Evolutionary conservation across 2,888 invertebrate species (phyloP), one percentile per base, ranked within the genome.

Genomic region (Drosophila aldrichi): DNA sequence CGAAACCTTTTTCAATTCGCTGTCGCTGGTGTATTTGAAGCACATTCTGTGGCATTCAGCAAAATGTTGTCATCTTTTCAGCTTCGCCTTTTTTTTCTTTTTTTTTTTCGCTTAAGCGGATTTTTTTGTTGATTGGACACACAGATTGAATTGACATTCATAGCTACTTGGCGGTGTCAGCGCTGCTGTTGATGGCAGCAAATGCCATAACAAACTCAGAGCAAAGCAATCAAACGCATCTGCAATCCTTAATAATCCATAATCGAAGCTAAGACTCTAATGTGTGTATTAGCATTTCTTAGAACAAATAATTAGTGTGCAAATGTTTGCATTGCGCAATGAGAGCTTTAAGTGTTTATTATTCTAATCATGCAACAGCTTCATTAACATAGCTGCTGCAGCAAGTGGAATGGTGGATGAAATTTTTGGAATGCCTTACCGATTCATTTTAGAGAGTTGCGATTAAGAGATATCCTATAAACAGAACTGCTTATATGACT

Each of bases 71-170:
- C 79, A 76, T 72, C 64, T 71, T 49, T 49, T 32, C 48, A 7
- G n/a, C 48, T 32, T 29, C 48, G 25, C n/a, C n/a, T n/a, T n/a
- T n/a, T n/a, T n/a, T n/a, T n/a, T n/a, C n/a, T n/a, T 38, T 36
- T n/a, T 25, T 4, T 48, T n/a, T 48, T 10, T 70, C 56, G 44
- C 64, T 72, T 59, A 76, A 76, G 70, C 76, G 65, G 74, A 52
- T 81, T 73, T 70, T 49, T 48, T 72, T 72, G 55, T 77, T 70
- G 77, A 77, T 70, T 77, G 77, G 71, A 55, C 68, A 59, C 79
- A 77, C 70, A 49, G 70, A 79, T 85, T 88, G 81, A 81, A 77
- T 76, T 88, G 85, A 88, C 85, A 81, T 88, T 83, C 88, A 88
- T 81, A 81, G 86, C 74, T 72, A 75, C 80, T 82, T 71, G 75